Evolutionary conservation across 2,113 vertebrate genomes (phyloP).

Genomic region (Tiliqua scincoides): DNA sequence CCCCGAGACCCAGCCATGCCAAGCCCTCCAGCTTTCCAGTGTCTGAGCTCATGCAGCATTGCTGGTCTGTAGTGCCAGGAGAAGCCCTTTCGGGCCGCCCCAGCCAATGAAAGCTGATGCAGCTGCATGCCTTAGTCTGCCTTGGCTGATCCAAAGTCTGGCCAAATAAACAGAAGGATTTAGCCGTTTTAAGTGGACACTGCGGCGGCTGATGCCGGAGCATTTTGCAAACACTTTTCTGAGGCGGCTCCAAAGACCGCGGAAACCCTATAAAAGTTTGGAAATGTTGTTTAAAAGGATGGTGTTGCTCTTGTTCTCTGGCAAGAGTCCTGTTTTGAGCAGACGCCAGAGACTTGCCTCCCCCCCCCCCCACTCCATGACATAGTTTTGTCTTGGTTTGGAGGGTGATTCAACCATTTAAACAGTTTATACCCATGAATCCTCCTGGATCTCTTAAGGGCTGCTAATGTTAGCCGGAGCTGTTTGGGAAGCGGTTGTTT

Average conservation of each 20-base stretch:
- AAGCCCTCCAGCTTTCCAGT: neutral
- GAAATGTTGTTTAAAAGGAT: neutral
- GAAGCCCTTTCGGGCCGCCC: neutral
- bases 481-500: neutral
- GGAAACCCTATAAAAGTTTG: neutral
- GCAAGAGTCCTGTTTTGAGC: neutral
- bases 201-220: neutral
- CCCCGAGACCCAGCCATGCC: neutral
- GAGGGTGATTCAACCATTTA: too few species aligned
- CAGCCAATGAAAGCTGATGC: neutral
- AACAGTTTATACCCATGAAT: too few species aligned
- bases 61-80: neutral
- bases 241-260: neutral
- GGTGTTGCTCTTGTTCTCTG: neutral
- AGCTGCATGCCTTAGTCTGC: neutral
- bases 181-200: slow-evolving; percentile 10
- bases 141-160: neutral
- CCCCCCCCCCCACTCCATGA: too few species aligned
- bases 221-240: neutral
- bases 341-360: too few species aligned
- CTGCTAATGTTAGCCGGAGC: neutral
- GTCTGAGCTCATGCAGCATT: neutral
- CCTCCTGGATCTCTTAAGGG: neutral
- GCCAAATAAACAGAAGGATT: slow-evolving; percentile 18
- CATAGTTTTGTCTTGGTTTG: neutral